Conservation (phyloP, 2,888 invertebrate species). For the Eucriotettix oculatus region DNA sequence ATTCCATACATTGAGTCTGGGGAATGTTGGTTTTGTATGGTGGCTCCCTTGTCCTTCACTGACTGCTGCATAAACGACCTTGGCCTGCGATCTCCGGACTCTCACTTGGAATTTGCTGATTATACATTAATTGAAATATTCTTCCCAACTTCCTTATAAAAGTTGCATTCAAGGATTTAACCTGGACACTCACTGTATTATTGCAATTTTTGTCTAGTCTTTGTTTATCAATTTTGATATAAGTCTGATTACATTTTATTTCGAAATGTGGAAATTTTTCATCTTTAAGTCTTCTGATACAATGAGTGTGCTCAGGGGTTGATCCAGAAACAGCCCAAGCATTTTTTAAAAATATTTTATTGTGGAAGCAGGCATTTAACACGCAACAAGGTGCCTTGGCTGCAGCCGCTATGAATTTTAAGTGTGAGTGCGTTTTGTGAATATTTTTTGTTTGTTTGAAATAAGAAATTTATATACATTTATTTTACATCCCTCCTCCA, state of each 20-base stretch:
- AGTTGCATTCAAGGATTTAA: not conserved
- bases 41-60: conserved; percentile 23
- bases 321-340: not conserved
- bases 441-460: conserved; percentile 1
- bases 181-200: not conserved
- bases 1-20: conserved; percentile 14
- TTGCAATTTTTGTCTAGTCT: not conserved
- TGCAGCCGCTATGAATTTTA: not conserved
- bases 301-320: not conserved
- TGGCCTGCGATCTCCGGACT: conserved; percentile 23
- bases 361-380: not conserved
- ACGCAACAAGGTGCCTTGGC: not conserved
- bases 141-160: conserved; percentile 2
- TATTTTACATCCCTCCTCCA: not conserved
- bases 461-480: conserved; percentile 4
- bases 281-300: not conserved
- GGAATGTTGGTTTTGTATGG: conserved; percentile 9
- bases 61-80: conserved; percentile 22
- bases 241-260: not conserved
- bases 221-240: not conserved
- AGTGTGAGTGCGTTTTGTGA: not conserved
- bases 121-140: conserved; percentile 8
- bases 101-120: conserved; percentile 16
- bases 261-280: no score
- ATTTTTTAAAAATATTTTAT: not conserved